These are phyloP conservation scores for Hapalemur alaotrensis DNA, from an alignment of 2,797 vertebrate species.

Conservation along the genomic window DNA sequence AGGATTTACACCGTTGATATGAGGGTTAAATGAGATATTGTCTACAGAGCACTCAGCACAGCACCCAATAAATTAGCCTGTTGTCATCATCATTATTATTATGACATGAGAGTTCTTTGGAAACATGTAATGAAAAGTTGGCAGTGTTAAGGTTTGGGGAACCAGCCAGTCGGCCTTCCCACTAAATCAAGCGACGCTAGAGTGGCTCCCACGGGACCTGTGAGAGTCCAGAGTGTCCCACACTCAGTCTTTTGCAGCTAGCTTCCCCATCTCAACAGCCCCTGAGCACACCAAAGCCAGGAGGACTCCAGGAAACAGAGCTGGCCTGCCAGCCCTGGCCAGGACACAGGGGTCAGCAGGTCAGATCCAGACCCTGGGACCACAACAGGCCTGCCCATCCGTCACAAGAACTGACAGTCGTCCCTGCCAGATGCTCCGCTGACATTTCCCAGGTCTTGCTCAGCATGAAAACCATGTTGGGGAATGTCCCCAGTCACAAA, in stretches of 20 bases:
- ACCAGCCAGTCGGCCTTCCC: background rate
- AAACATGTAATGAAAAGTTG: background rate
- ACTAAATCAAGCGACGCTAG: background rate
- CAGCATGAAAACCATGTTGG: background rate
- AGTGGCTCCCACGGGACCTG: background rate
- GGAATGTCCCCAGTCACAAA: constrained; percentile 65
- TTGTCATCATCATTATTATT: background rate
- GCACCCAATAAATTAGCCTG: background rate
- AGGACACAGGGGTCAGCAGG: background rate
- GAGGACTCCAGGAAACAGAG: background rate
- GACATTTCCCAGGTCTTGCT: constrained; percentile 63
- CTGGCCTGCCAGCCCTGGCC: background rate
- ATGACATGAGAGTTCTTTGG: background rate
- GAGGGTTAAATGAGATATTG: background rate
- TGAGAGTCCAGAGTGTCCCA: background rate
- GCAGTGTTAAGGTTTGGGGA: background rate
- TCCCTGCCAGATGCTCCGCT: constrained; percentile 34
- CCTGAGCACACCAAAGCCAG: background rate
- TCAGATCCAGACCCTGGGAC: background rate
- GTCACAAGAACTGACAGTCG: constrained; percentile 1
- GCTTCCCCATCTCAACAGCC: too few species aligned
- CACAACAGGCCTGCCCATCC: background rate
- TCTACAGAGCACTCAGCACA: background rate
- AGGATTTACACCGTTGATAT: background rate
- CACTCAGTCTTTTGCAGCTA: background rate